These are phyloP conservation scores for Laterallus jamaicensis DNA, from an alignment of 2,113 vertebrate species.

Conservation along the genomic window DNA sequence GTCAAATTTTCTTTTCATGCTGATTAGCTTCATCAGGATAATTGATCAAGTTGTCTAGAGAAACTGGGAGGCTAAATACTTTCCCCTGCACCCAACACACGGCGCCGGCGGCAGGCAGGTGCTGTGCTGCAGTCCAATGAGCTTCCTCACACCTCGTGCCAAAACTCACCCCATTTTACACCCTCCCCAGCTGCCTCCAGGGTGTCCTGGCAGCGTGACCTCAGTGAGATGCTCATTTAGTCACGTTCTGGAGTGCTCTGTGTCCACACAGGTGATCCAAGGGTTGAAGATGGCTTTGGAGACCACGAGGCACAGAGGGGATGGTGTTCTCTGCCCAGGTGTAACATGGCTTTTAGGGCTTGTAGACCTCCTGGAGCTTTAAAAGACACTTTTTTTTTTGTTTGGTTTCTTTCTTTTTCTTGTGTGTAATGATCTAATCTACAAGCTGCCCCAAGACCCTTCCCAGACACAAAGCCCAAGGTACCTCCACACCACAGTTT, in stretches of 20 bases:
- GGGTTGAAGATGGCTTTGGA: background rate
- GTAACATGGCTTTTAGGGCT: background rate
- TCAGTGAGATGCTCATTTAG: background rate
- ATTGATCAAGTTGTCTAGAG: conserved; percentile 53
- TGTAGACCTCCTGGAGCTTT: background rate
- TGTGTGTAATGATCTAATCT: background rate
- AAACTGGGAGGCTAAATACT: conserved; percentile 34
- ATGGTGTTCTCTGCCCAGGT: accelerated
- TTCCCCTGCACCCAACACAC: background rate
- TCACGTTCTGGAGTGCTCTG: background rate
- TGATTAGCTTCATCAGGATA: conserved; percentile 67
- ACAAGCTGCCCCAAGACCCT: background rate
- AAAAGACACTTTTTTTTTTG: background rate
- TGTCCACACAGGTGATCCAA: background rate
- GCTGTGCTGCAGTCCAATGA: background rate
- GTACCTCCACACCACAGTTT: accelerated
- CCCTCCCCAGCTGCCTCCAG: background rate
- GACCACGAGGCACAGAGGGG: accelerated
- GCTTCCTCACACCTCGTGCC: background rate
- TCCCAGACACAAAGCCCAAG: background rate
- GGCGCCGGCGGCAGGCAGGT: background rate
- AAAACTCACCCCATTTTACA: background rate
- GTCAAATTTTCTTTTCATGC: conserved; percentile 3
- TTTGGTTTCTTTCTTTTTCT: too few species aligned
- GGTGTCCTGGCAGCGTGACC: background rate